Base-by-base conservation (phyloP, 2,797 vertebrate genomes). In the Catharus ustulatus region DNA sequence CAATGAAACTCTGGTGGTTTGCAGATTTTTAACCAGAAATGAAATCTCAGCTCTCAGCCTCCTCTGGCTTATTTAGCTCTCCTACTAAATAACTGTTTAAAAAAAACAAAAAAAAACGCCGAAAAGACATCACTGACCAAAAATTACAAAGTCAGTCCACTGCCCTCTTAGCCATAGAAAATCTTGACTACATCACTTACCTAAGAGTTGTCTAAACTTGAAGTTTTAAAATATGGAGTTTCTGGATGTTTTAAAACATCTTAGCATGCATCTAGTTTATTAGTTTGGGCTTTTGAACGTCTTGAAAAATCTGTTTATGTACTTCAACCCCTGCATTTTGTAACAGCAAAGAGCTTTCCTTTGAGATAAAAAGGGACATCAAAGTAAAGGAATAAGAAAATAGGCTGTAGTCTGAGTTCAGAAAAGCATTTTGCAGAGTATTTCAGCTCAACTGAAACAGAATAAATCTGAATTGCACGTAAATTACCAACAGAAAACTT, bases 331-430 rank as follows among this genome's bases (percentile, higher is more conserved):
- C 54, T 59, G 16, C 11, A 49, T 71, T 55, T 82, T 84, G 46
- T 82, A 95, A 67, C 18, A 94, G 58, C 51, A 69, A 93, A 76
- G 29, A 87, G 23, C 26, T 38, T 73, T 91, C 57, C 30, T 42
- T 84, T 63, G 32, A 46, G 13, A 84, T 54, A 76, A 73, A 75
- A 81, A 75, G 27, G 32, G 43, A 21, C 30, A 81, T 54, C 22
- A 55, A 93, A 92, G 36, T 36, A 72, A 89, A 82, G 36, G 40
- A 91, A 73, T 5, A 82, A 59, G 36, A 85, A 95, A 93, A 76
- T 8, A 69, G 23, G 11, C 9, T 74, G 24, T 6, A 49, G 43
- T 34, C 90, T 32, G 58, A 86, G 49, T 67, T 81, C 71, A 71
- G 34, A 43, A 67, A 80, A 81, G 19, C 11, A 79, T 94, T 90